A percentile compares a stretch with the other conserved stretches of the same genome.
Evolutionary conservation across 1,140 invertebrate genomes (phyloP).

Genomic region (Lepidurus couesii): DNA sequence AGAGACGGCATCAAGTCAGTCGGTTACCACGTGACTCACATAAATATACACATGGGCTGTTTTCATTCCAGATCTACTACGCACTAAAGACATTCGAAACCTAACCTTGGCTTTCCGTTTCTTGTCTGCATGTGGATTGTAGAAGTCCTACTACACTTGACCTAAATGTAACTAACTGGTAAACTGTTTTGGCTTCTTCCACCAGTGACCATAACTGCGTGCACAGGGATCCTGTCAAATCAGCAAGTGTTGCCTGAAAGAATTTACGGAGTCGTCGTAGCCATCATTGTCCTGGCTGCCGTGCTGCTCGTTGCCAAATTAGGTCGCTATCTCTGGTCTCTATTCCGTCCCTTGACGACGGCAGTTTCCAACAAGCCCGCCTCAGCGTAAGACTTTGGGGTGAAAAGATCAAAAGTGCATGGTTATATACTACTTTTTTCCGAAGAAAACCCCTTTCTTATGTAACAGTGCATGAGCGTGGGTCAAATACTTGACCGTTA

Average conservation of each 20-base stretch:
- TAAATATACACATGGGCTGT: too few relatives aligned
- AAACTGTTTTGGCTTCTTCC: neutral
- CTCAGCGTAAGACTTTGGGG: neutral
- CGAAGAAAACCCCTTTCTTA: too few relatives aligned
- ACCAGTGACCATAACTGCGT: neutral
- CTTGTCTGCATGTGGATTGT: too few relatives aligned
- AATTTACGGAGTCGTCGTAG: neutral
- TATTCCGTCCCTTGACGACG: neutral
- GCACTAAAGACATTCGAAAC: too few relatives aligned
- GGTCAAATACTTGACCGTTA: neutral
- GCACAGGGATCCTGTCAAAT: conserved; percentile 1
- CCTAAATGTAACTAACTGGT: too few relatives aligned
- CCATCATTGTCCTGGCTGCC: neutral
- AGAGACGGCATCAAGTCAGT: too few relatives aligned
- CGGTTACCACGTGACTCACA: too few relatives aligned
- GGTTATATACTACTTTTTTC: too few relatives aligned
- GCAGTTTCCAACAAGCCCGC: neutral
- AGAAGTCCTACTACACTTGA: too few relatives aligned
- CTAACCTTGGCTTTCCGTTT: too few relatives aligned
- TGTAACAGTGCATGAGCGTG: neutral
- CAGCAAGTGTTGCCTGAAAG: neutral
- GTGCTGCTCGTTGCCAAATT: conserved; percentile 3
- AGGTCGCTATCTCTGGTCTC: conserved; percentile 13
- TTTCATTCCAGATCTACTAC: too few relatives aligned
- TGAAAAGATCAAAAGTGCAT: too few relatives aligned